Evolutionary conservation across 2,797 vertebrate genomes (phyloP), one percentile per base, ranked within the genome.

Genomic region (Microcaecilia unicolor): DNA sequence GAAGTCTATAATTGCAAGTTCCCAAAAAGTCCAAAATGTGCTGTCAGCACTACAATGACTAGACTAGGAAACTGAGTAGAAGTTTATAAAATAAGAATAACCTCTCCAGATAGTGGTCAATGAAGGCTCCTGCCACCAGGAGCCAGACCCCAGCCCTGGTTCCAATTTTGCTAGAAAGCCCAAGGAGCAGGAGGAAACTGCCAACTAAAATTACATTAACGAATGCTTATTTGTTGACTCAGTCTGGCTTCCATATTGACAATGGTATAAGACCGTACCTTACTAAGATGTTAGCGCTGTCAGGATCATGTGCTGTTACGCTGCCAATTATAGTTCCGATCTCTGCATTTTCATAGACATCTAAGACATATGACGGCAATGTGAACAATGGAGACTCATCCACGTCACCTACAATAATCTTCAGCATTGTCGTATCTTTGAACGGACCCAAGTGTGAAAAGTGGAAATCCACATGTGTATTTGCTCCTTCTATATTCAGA

Each of bases 381-480:
- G 87, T 86, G 58, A 98, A 99, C n/a, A 94, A 72, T 0, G 95
- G 96, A 0, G 93, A 83, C 41, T 99, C 96, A 12, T 99, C 88
- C 46, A 96, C 93, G 8, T 99, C 94, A 0, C 93, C 93, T 3
- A 99, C 89, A 4, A 92, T 92, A 64, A 99, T 87, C 67, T 93
- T 97, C 34, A 99, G 41, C 47, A 88, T 88, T 3, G 94, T 84
- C 1, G 86, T 82, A 47, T 98, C 96, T 73, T 91, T 97, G 74
- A 97, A 99, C 2, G 94, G 87, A 15, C 95, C 93, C 51, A 97
- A 67, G 51, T 93, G 90, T 0, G 91, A 89, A 52, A 92, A 97
- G 9, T 88, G 90, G 41, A 89, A 87, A 54, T 98, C 96, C 44
- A 89, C 58, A 8, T 97, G 90, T n/a, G 91, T 93, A 28, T 99